phyloP scores from a whole-genome alignment of 2,797 vertebrate genomes.

The Halcyon badia region DNA sequence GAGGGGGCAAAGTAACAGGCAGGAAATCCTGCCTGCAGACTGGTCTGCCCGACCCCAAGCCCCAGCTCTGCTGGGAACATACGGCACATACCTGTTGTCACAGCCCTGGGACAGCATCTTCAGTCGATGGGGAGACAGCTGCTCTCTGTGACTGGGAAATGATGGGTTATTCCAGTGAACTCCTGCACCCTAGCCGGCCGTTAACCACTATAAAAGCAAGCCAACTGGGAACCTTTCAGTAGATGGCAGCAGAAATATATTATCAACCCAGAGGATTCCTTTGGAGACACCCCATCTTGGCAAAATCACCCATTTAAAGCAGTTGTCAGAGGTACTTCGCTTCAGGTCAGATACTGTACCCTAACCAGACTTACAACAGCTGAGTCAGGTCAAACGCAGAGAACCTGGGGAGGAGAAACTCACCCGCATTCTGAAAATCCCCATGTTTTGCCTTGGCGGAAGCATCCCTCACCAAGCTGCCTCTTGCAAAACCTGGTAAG shows the following conservation, averaged over 20 bases:
- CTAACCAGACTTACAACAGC: neutral
- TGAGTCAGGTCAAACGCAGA: neutral
- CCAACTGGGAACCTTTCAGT: neutral
- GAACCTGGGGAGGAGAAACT: neutral
- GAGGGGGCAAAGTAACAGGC: neutral
- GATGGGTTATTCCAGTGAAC: neutral
- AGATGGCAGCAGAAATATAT: slow-evolving; percentile 63
- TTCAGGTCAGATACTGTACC: neutral
- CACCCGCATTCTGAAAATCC: neutral
- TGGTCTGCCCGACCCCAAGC: neutral
- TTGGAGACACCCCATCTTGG: neutral
- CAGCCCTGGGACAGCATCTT: neutral
- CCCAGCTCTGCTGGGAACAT: neutral
- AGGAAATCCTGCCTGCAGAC: neutral
- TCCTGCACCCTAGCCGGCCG: neutral
- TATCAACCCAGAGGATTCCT: neutral
- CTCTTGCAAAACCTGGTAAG: slow-evolving; percentile 21
- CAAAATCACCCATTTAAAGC: neutral
- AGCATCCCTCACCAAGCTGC: neutral
- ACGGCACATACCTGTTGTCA: neutral
- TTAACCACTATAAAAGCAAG: neutral
- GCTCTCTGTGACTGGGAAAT: neutral
- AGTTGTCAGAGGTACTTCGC: neutral
- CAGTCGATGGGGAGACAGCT: neutral
- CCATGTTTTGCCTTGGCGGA: neutral